phyloP scores from a whole-genome alignment of 2,888 invertebrate species.

The Lycia hirtaria region DNA sequence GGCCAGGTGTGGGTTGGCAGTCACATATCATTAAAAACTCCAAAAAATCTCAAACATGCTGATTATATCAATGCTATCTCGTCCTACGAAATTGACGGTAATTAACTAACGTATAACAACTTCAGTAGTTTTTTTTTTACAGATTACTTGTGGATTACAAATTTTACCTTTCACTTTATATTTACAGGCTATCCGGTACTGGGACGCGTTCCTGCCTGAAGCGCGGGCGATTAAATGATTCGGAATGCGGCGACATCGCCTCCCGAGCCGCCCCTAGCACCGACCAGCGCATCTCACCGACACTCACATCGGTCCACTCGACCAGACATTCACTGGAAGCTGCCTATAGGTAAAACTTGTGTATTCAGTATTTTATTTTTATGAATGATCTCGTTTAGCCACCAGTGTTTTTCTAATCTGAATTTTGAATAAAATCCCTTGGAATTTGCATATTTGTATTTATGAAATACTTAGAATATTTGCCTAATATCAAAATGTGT shows the following conservation, averaged over 20 bases:
- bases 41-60: no score
- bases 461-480: no score
- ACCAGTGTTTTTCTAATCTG: not conserved
- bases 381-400: not conserved
- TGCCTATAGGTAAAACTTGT: no score
- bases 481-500: no score
- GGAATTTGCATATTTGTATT: no score
- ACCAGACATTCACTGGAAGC: not conserved
- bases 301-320: slow-evolving; percentile 2
- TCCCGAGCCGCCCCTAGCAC: slow-evolving; percentile 16
- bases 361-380: not conserved
- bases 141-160: not conserved
- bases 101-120: no score
- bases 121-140: no score
- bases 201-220: slow-evolving; percentile 98
- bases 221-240: slow-evolving; percentile 95
- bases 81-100: no score
- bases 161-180: slow-evolving; percentile 13
- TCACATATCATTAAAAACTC: no score
- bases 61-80: no score
- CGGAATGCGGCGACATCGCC: slow-evolving; percentile 48
- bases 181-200: slow-evolving; percentile 93
- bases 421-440: no score
- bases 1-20: no score
- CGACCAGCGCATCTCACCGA: slow-evolving; percentile 10